Evolutionary conservation across 2,113 vertebrate genomes (phyloP).

Genomic region (Calidris pygmaea): DNA sequence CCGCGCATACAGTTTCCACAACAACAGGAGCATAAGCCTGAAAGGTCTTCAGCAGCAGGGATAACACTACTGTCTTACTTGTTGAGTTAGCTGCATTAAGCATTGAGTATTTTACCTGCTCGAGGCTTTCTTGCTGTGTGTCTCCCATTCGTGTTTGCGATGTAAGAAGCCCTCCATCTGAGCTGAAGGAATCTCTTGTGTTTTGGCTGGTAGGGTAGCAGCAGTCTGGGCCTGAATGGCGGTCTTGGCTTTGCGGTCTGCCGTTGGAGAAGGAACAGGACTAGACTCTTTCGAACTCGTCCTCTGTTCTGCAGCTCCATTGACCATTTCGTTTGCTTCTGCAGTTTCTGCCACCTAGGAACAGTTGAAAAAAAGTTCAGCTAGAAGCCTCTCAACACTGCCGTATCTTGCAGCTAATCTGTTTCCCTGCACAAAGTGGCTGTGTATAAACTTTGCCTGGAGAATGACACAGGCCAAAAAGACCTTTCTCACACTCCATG

Average conservation of each 20-base stretch:
- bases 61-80: not conserved
- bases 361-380: constrained; percentile 46
- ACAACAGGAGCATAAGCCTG: not conserved
- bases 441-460: constrained; percentile 78
- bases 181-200: constrained; percentile 80
- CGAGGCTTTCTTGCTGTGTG: constrained; percentile 95
- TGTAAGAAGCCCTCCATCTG: constrained; percentile 91
- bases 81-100: not conserved
- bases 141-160: constrained; percentile 95
- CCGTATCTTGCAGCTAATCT: constrained; percentile 43
- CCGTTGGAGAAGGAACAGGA: constrained; percentile 83
- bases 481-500: constrained; percentile 69
- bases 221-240: constrained; percentile 83
- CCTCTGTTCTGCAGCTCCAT: constrained; percentile 87
- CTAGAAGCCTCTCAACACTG: not conserved
- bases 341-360: constrained; percentile 80
- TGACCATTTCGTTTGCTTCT: constrained; percentile 85
- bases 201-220: constrained; percentile 86
- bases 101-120: constrained; percentile 79
- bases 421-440: constrained; percentile 70
- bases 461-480: constrained; percentile 76
- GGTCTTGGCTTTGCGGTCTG: constrained; percentile 82
- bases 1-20: not conserved
- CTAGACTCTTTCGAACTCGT: constrained; percentile 92
- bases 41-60: not conserved